Evolutionary conservation across 2,888 invertebrate species (phyloP).

Genomic region (Hirudinaria manillensis): DNA sequence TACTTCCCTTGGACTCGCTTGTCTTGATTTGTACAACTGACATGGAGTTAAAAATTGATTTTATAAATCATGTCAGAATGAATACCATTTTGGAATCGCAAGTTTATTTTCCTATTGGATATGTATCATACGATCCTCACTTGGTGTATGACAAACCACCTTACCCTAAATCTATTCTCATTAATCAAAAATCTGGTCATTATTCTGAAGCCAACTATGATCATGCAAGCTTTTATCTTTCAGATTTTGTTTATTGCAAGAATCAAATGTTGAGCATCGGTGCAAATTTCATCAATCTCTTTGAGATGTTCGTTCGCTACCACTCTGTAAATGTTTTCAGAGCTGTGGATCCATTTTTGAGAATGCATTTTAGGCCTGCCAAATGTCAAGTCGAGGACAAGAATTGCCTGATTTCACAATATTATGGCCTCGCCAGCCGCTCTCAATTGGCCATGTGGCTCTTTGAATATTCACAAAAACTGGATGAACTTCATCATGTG

Average conservation of each 20-base stretch:
- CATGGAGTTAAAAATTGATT: slow-evolving; percentile 55
- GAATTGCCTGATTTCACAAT: slow-evolving; percentile 44
- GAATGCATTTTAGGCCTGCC: slow-evolving; percentile 56
- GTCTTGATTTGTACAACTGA: slow-evolving; percentile 46
- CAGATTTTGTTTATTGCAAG: slow-evolving; percentile 67
- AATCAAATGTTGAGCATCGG: slow-evolving; percentile 58
- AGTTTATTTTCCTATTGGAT: slow-evolving; percentile 84
- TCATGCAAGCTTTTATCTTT: slow-evolving; percentile 73
- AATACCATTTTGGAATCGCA: slow-evolving; percentile 83
- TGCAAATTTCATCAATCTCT: slow-evolving; percentile 54
- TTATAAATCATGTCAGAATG: slow-evolving; percentile 87
- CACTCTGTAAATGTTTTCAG: slow-evolving; percentile 66
- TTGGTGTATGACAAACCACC: slow-evolving; percentile 51
- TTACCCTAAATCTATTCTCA: slow-evolving; percentile 48
- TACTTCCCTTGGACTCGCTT: slow-evolving; percentile 63
- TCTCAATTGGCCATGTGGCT: slow-evolving; percentile 50
- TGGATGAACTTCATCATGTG: slow-evolving; percentile 36
- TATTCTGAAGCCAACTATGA: slow-evolving; percentile 70
- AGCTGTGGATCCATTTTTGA: slow-evolving; percentile 73
- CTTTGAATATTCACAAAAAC: slow-evolving; percentile 46
- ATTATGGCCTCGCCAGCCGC: slow-evolving; percentile 47
- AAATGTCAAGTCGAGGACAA: slow-evolving; percentile 45
- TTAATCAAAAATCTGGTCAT: slow-evolving; percentile 61
- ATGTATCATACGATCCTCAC: slow-evolving; percentile 75
- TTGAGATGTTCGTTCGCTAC: slow-evolving; percentile 67